Percentiles rank a stretch among this genome's conserved stretches.
Evolutionary conservation across 2,888 invertebrate genomes (phyloP).

Genomic region (Dorcus hopei): DNA sequence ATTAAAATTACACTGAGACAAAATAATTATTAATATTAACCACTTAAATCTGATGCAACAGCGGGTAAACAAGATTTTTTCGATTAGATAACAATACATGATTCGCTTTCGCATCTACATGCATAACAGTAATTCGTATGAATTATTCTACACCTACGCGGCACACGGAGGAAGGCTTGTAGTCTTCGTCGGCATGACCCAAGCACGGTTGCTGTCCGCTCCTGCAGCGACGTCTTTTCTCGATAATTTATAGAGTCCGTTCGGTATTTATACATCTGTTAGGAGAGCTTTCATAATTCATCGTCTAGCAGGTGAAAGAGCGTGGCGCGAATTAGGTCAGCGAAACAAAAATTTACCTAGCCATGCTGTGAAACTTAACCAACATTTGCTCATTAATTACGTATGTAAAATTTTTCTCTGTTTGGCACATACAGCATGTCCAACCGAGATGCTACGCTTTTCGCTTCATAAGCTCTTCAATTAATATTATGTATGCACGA

Average conservation of each 20-base stretch:
- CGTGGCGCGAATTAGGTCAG: conserved; percentile 24
- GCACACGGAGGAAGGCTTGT: conserved; percentile 22
- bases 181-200: conserved; percentile 29
- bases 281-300: conserved; percentile 42
- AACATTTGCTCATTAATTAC: no score
- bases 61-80: neutral
- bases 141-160: conserved; percentile 25
- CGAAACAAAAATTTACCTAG: conserved; percentile 18
- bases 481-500: no score
- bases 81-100: no score
- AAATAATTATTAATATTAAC: no score
- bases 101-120: no score
- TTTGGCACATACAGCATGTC: no score
- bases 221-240: conserved; percentile 15
- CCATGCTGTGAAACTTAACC: neutral
- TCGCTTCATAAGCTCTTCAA: no score
- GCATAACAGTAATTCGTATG: conserved; percentile 10
- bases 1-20: no score
- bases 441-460: no score
- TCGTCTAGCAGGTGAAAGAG: conserved; percentile 36
- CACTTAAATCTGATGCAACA: neutral
- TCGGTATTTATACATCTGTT: conserved; percentile 46
- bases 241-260: conserved; percentile 43
- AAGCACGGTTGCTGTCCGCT: conserved; percentile 26
- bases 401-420: no score